These are phyloP conservation scores for Melanotaenia parkinsoni DNA, from an alignment of 2,797 vertebrate species.

Conservation along the genomic window DNA sequence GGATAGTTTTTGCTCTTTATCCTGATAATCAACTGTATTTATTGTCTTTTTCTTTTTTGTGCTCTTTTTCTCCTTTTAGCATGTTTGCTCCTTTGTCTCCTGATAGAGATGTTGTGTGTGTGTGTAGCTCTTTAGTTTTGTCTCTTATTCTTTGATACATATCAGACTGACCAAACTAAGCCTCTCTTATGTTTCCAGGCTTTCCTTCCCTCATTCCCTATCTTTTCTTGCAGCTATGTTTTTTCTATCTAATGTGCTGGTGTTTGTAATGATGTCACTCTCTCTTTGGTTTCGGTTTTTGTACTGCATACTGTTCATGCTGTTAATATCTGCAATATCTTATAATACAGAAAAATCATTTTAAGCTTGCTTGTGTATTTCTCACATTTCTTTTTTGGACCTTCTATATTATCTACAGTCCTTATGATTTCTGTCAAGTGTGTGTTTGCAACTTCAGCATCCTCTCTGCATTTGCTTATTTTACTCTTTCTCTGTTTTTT, in stretches of 20 bases:
- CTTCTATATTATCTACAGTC: slow-evolving; percentile 66
- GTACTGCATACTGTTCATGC: slow-evolving; percentile 83
- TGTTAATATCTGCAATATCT: slow-evolving; percentile 82
- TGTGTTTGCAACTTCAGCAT: slow-evolving; percentile 63
- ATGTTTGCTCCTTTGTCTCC: slow-evolving; percentile 70
- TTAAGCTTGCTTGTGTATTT: slow-evolving; percentile 70
- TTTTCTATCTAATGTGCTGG: slow-evolving; percentile 79
- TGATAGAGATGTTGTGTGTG: slow-evolving; percentile 71
- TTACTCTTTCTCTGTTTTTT: slow-evolving; percentile 44
- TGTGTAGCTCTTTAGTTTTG: slow-evolving; percentile 71
- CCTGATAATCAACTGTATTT: slow-evolving; percentile 74
- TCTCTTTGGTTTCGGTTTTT: slow-evolving; percentile 77
- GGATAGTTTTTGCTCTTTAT: slow-evolving; percentile 51
- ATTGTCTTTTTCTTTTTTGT: slow-evolving; percentile 70
- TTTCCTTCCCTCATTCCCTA: slow-evolving; percentile 76
- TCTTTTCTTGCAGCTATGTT: slow-evolving; percentile 81
- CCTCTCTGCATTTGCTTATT: slow-evolving; percentile 48
- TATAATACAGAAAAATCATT: slow-evolving; percentile 74
- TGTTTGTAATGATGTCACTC: slow-evolving; percentile 80
- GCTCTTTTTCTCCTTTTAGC: slow-evolving; percentile 73
- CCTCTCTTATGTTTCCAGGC: slow-evolving; percentile 85
- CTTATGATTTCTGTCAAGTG: slow-evolving; percentile 70
- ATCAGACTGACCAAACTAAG: slow-evolving; percentile 83
- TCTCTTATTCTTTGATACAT: slow-evolving; percentile 78
- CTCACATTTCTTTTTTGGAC: slow-evolving; percentile 55